These are phyloP conservation scores for Halcyon chelicuti DNA, from an alignment of 2,797 vertebrate species.

Conservation along the genomic window DNA sequence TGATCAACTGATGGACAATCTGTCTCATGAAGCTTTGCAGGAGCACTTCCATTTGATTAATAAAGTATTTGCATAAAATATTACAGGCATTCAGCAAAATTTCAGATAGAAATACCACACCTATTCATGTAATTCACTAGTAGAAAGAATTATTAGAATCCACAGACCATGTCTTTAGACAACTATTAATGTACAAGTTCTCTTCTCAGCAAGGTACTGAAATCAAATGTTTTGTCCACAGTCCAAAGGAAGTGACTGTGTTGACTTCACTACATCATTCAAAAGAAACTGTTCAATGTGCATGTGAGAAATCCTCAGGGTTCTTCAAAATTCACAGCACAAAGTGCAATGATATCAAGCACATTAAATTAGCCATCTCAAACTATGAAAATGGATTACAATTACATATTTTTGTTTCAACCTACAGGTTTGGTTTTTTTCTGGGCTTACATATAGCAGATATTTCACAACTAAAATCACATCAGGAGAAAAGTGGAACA, in stretches of 20 bases:
- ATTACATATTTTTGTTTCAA: neutral
- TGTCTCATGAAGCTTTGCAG: constrained; percentile 15
- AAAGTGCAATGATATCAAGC: neutral
- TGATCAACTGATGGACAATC: neutral
- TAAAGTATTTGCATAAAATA: constrained; percentile 7
- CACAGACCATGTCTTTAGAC: neutral
- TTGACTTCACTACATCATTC: neutral
- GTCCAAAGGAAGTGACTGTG: neutral
- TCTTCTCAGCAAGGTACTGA: neutral
- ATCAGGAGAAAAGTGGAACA: neutral
- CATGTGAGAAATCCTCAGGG: neutral
- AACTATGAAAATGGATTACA: neutral
- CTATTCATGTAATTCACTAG: neutral
- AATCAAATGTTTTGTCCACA: neutral
- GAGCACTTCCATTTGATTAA: neutral
- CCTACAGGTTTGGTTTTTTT: neutral
- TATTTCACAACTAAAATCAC: neutral
- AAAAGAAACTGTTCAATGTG: neutral
- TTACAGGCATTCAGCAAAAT: constrained; percentile 30
- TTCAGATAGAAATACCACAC: constrained; percentile 52
- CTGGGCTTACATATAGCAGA: neutral
- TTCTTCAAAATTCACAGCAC: neutral
- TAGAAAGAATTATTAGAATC: neutral
- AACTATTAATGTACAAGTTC: neutral
- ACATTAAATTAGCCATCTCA: neutral